Base-by-base conservation (phyloP, 2,797 vertebrate genomes). In the Rhinichthys osculus region DNA sequence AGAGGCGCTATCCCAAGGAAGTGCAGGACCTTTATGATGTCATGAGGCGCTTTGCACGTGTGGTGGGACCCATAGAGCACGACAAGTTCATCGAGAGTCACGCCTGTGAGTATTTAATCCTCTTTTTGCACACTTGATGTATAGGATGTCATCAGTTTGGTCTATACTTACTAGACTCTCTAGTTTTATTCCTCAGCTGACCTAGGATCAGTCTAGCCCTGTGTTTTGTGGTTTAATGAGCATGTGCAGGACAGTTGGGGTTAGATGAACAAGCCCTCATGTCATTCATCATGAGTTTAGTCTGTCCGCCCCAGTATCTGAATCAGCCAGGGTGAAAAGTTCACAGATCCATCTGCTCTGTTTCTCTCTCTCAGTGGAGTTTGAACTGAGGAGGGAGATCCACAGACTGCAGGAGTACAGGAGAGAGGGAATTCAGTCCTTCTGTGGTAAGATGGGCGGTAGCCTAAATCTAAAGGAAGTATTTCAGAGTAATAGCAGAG, bases 61-160 rank as follows among this genome's bases (percentile, higher is more conserved):
- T 99, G 87, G 94, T 96, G 23, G 98, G 98, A 17, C 97, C 98
- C 0, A 91, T 94, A 21, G 98, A 99, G 89, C 97, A 99, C 0
- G 98, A 99, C 91, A 99, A 98, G 91, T 98, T 99, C 95, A 99
- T 99, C 81, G 98, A 99, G 93, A 98, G 98, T 90, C 96, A 99
- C 5, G 97, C 98, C 3, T 4, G 98, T 99, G 90, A 96, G 97
- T 97, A 89, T 90, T 62, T 71, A 84, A 54, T 44, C 38, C 54
- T 44, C 3, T 19, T 19, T 67, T 21, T 30, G 1, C 44, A 52
- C 21, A 54, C 2, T 66, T 38, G 7, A 50, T 50, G 3, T 30
- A 82, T 14, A 57, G 8, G 2, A 57, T 19, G 13, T 23, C n/a
- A 44, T 3, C 2, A 64, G 7, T 35, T 74, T 69, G 44, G 2